Conservation (phyloP, 2,797 vertebrate genomes). For the Apogon hyalosoma region DNA sequence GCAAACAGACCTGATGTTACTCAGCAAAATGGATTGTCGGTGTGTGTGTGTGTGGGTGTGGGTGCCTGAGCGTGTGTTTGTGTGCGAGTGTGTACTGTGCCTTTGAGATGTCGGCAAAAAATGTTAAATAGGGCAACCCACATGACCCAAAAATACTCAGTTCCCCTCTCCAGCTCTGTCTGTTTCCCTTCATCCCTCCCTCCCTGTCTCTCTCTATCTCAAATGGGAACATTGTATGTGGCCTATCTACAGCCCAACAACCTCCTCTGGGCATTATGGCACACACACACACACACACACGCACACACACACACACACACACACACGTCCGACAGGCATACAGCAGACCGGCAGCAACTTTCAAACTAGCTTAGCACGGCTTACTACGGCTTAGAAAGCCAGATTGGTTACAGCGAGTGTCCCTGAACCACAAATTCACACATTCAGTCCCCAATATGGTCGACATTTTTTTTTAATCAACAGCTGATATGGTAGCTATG, state of each 20-base stretch:
- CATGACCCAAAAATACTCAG: constrained; percentile 79
- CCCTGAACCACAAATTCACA: constrained; percentile 56
- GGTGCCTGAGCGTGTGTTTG: too few relatives aligned
- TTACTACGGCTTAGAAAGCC: constrained; percentile 70
- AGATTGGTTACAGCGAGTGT: constrained; percentile 68
- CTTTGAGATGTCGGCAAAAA: constrained; percentile 67
- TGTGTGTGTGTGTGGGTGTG: constrained; percentile 16
- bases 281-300: constrained; percentile 28
- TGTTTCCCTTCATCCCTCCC: constrained; percentile 61
- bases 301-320: constrained; percentile 25
- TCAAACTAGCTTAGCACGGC: constrained; percentile 65
- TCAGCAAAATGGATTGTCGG: constrained; percentile 55
- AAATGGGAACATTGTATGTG: constrained; percentile 75
- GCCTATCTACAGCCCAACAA: constrained; percentile 75
- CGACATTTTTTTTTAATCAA: constrained; percentile 40
- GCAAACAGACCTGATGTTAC: constrained; percentile 56
- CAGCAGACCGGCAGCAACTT: constrained; percentile 71
- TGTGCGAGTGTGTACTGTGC: constrained; percentile 25
- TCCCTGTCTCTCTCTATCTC: constrained; percentile 50
- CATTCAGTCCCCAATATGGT: constrained; percentile 45
- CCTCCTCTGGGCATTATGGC: constrained; percentile 75
- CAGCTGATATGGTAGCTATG: constrained; percentile 55
- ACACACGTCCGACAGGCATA: constrained; percentile 59
- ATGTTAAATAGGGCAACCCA: constrained; percentile 76
- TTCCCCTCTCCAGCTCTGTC: constrained; percentile 64